Evolutionary conservation across 1,140 invertebrate genomes (phyloP), one percentile per base, ranked within the genome.

Genomic region (Drosophila mojavensis): DNA sequence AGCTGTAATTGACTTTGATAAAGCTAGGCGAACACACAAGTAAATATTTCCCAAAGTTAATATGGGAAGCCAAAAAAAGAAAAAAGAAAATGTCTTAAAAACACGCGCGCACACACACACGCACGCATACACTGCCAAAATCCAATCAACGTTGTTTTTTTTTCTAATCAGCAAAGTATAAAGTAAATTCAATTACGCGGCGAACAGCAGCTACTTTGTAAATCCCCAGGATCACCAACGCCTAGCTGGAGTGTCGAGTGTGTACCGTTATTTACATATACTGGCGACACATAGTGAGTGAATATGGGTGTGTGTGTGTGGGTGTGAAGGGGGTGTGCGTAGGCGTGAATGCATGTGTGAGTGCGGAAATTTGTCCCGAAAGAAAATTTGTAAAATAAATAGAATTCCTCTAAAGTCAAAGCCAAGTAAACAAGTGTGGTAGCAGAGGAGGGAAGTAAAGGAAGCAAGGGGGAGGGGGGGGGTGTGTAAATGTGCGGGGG

Each of bases 141-240:
- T 88, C 74, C 84, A 88, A 88, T 88, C 84, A 88, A 72, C 73
- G 64, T 79, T 68, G 59, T 69, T 54, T 43, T 72, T 61, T 61
- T 72, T 89, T 89, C 84, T 88, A 88, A 88, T 88, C 84, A 84
- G 77, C 71, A 80, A 84, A 88, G 84, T 88, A 88, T 88, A 89
- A 88, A 88, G 84, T 89, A 88, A 88, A 88, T 88, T 88, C 84
- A 88, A 88, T 88, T 88, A 88, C 84, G 84, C 83, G 83, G 84
- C 73, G 71, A 62, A 26, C 67, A 64, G 72, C 72, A 72, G 74
- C 84, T 88, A 88, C 84, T 88, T 88, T 83, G 77, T 69, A 89
- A 84, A 89, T 79, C 80, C 83, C 77, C 48, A 70, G 83, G 80
- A 88, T 88, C 84, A 80, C 80, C 78, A 80, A 75, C 70, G 83